Conservation (phyloP, 2,113 vertebrate genomes). For the Meles meles region DNA sequence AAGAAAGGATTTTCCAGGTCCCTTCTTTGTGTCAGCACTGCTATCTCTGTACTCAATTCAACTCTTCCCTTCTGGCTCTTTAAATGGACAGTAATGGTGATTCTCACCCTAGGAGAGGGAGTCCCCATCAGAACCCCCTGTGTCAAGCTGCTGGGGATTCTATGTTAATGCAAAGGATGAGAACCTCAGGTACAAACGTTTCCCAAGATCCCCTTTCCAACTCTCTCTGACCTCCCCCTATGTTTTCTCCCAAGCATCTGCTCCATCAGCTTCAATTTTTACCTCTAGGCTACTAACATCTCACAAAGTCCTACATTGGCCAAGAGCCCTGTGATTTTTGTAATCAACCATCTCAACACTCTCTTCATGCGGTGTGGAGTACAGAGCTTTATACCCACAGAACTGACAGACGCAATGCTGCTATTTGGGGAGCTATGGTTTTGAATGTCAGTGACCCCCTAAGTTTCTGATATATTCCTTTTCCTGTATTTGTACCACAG, state of each 20-base stretch:
- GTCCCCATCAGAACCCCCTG: not conserved
- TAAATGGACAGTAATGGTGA: too few relatives aligned
- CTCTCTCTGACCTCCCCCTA: not conserved
- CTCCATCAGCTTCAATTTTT: not conserved
- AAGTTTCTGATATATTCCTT: not conserved
- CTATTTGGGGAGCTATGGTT: not conserved
- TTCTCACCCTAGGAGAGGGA: too few relatives aligned
- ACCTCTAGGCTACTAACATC: not conserved
- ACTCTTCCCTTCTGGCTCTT: not conserved
- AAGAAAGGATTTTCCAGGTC: not conserved
- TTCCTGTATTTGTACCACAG: not conserved
- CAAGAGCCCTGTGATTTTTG: not conserved
- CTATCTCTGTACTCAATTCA: not conserved
- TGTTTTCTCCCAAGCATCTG: not conserved
- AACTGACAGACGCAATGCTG: not conserved
- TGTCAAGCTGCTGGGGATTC: not conserved
- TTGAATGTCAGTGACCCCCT: not conserved
- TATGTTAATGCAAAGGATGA: not conserved
- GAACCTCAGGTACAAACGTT: not conserved
- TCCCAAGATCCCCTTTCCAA: not conserved
- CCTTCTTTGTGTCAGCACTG: not conserved
- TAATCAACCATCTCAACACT: not conserved
- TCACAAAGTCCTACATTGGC: not conserved
- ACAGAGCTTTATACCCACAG: not conserved
- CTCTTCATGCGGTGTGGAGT: not conserved